Base-by-base conservation (phyloP, 2,113 vertebrate genomes). In the Antechinus stuartii region DNA sequence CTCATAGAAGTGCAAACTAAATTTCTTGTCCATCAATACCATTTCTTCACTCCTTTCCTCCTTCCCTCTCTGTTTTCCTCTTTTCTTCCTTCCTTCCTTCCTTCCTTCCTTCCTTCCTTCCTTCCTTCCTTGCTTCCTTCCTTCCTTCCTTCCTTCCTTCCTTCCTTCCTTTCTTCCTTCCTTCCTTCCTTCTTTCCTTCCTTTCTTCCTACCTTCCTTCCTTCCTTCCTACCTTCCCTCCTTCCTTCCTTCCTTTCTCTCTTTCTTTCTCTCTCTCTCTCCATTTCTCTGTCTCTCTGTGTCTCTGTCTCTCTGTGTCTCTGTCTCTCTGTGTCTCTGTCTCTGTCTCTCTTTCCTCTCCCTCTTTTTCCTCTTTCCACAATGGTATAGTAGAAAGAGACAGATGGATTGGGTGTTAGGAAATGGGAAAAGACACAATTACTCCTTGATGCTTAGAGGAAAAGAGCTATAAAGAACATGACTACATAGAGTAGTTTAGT, bases 401-500 rank as follows among this genome's bases (percentile, higher is more conserved):
- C 14, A 94, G 54, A 92, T 56, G 61, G 68, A 55, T 24, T 4
- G 56, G 8, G 25, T 57, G 53, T 5, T n/a, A 35, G 14, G 30
- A 14, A n/a, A 35, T 84, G 57, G 53, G 46, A 90, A 92, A 76
- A 84, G n/a, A 90, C 25, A 47, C 35, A 56, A 94, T 26, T 52
- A 94, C 9, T 35, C 22, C 4, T 35, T 47, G 55, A n/a, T 90
- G 92, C 49, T 92, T 96, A 0, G 54, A 94, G 54, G 52, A 49
- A n/a, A 55, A 90, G 52, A 91, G 90, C 53, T 95, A 24, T 76
- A 89, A 93, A 94, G 90, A 90, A 94, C 56, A 90, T 56, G 94
- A 68, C 14, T 50, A 27, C 90, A 30, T 1, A 90, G 90, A 95
- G 49, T 30, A 93, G 90, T 2, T 3, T 47, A 56, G 23, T 23